Percentiles rank a stretch among this genome's conserved stretches.
These are phyloP conservation scores for Geotrupes spiniger DNA, from an alignment of 2,888 invertebrate genomes.

Conservation along the genomic window DNA sequence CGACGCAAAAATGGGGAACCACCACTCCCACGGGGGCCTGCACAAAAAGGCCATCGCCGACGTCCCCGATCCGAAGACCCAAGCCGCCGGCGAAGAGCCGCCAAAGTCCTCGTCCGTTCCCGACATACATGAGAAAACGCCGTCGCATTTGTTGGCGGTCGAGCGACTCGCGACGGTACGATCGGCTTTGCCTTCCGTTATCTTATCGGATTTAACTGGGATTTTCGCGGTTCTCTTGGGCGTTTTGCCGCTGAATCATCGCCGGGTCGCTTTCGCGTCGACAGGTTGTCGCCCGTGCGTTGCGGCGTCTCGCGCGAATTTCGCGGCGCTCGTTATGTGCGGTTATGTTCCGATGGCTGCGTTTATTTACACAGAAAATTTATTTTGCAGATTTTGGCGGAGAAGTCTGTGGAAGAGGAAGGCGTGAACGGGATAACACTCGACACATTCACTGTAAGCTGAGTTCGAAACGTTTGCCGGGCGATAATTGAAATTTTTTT, in stretches of 20 bases:
- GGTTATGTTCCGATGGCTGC: background rate
- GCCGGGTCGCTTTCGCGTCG: background rate
- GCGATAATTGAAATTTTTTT: constrained; percentile 23
- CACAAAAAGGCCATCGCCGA: constrained; percentile 36
- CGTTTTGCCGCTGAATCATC: background rate
- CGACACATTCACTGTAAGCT: constrained; percentile 61
- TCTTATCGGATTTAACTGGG: background rate
- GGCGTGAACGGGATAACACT: constrained; percentile 69
- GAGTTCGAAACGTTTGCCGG: constrained; percentile 28
- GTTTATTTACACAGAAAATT: constrained; percentile 12
- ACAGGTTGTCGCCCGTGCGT: background rate
- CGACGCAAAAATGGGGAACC: constrained; percentile 42
- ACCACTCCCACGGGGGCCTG: constrained; percentile 41
- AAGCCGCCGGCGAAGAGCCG: constrained; percentile 52
- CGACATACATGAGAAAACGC: constrained; percentile 61
- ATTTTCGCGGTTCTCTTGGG: background rate
- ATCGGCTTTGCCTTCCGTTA: constrained; percentile 5
- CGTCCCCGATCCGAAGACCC: constrained; percentile 45
- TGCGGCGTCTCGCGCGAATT: too few species aligned
- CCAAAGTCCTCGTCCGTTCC: constrained; percentile 65
- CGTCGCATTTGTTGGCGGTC: constrained; percentile 66
- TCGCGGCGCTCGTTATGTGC: background rate
- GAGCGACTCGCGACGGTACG: constrained; percentile 73
- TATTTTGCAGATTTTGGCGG: constrained; percentile 62
- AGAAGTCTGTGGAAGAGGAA: constrained; percentile 67